Percentiles rank a stretch among this genome's conserved stretches.
Conservation (phyloP, 2,797 vertebrate species). For the Tamandua tetradactyla region DNA sequence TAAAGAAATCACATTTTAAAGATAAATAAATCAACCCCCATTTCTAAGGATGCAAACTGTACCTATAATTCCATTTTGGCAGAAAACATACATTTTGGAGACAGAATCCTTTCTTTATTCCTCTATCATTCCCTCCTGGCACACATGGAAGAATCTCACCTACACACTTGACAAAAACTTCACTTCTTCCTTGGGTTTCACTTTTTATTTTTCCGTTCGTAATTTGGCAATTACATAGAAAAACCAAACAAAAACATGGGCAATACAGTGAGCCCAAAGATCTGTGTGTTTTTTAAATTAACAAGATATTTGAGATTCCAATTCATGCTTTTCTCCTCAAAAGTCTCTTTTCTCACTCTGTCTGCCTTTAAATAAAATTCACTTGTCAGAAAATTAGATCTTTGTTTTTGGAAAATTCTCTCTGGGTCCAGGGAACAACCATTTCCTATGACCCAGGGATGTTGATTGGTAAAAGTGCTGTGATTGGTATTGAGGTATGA, state of each 20-base stretch:
- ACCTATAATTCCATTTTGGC: background rate
- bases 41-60: background rate
- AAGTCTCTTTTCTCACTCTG: conserved; percentile 19
- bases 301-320: conserved; percentile 36
- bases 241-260: background rate
- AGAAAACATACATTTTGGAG: background rate
- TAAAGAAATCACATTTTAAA: background rate
- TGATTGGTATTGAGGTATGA: background rate
- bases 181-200: background rate
- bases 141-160: background rate
- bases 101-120: background rate
- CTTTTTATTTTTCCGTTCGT: conserved; percentile 2
- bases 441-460: conserved; percentile 48
- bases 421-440: conserved; percentile 52
- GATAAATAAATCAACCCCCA: background rate
- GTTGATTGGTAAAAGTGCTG: conserved; percentile 50
- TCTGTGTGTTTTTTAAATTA: background rate
- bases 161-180: background rate
- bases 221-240: background rate
- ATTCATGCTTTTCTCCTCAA: conserved; percentile 7
- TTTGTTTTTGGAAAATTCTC: conserved; percentile 68
- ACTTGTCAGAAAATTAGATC: conserved; percentile 75
- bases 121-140: background rate
- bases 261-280: conserved; percentile 3
- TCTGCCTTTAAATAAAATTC: conserved; percentile 58